Conservation (phyloP, 2,797 vertebrate genomes). For the Potorous gilbertii region DNA sequence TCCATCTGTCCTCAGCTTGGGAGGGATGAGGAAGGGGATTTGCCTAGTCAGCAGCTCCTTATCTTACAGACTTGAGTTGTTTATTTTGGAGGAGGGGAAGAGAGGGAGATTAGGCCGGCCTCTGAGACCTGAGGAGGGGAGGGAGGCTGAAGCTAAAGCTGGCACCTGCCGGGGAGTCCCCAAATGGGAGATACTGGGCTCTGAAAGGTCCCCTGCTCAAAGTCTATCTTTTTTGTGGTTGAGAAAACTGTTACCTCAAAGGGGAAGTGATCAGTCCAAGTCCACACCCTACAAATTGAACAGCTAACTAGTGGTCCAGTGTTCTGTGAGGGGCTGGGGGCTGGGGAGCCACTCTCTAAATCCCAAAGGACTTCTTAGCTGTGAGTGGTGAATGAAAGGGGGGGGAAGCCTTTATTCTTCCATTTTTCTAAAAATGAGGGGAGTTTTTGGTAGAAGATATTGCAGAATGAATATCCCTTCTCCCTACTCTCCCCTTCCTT, state of each 20-base stretch:
- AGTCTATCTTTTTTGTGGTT: neutral
- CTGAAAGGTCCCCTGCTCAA: neutral
- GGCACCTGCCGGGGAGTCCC: neutral
- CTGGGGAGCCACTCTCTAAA: neutral
- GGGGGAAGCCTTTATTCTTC: neutral
- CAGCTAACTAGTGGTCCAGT: neutral
- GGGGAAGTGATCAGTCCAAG: slow-evolving; percentile 19
- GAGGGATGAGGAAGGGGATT: slow-evolving; percentile 15
- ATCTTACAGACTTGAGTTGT: slow-evolving; percentile 67
- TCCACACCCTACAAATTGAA: neutral
- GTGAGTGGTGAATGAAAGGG: neutral
- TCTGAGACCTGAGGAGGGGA: slow-evolving; percentile 46
- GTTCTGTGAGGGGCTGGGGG: neutral
- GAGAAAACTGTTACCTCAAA: neutral
- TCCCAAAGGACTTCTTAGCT: neutral
- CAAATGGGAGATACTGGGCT: neutral
- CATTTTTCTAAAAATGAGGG: neutral
- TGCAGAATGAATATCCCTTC: neutral
- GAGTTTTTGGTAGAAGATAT: neutral
- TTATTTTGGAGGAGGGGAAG: slow-evolving; percentile 4
- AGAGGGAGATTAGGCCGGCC: neutral
- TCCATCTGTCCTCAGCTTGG: slow-evolving; percentile 53
- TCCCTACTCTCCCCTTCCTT: neutral
- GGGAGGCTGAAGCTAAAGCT: neutral
- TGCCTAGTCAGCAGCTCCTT: slow-evolving; percentile 74